Conservation (phyloP, 37 sponge, comb jelly and placozoan genomes). For the Theonella swinhoei region DNA sequence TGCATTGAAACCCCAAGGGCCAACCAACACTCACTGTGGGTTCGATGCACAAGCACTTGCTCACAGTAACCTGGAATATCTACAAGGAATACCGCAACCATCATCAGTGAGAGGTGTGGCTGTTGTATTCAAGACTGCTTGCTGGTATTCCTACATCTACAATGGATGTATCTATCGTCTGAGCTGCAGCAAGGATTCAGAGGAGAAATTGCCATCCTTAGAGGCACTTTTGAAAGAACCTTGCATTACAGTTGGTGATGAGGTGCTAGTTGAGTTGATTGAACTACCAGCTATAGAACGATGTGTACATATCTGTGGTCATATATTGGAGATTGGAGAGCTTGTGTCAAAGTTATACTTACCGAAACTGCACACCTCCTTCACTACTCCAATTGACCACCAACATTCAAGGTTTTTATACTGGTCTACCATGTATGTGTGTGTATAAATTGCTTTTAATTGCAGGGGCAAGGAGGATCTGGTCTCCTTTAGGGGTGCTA, state of each 20-base stretch:
- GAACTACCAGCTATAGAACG: neutral
- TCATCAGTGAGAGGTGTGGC: neutral
- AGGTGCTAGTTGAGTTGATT: neutral
- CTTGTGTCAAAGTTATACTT: neutral
- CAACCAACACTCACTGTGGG: neutral
- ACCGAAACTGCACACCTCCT: neutral
- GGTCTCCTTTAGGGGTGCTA: conserved; percentile 21
- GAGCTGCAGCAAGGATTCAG: neutral
- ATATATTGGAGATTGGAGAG: conserved; percentile 11
- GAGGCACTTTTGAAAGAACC: neutral
- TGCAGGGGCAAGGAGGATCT: neutral
- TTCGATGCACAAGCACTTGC: neutral
- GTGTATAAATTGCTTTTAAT: neutral
- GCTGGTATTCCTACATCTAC: conserved; percentile 11
- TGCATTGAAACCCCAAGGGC: neutral
- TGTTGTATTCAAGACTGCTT: conserved; percentile 15
- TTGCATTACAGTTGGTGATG: neutral
- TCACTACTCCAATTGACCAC: neutral
- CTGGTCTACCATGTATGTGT: neutral
- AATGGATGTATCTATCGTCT: conserved; percentile 23
- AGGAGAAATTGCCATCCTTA: neutral
- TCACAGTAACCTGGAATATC: neutral
- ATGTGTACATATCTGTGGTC: neutral
- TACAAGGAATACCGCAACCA: neutral
- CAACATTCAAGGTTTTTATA: neutral